Base-by-base conservation (phyloP, 35 echinoderm and acorn worm species). In the Ptychodera flava region DNA sequence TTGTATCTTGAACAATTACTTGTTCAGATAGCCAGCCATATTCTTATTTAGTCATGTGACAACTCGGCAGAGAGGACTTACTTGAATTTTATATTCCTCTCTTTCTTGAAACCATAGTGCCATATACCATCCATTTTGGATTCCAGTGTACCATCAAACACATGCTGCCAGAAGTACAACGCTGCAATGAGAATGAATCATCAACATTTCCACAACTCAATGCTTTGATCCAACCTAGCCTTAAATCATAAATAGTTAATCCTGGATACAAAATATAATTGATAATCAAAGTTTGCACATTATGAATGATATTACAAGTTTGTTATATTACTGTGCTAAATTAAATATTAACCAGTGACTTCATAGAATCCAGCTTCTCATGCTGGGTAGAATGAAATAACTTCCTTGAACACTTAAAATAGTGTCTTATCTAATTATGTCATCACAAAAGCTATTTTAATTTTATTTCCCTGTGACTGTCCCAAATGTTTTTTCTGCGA, bases 81-180 rank as follows among this genome's bases (percentile, higher is more conserved):
- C 94, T 79, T 84, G 33, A 96, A 85, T 79, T 84, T 76, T 27
- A 92, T 87, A 36, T 90, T 85, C 15, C 81, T 77, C 77, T 86
- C 32, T 33, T 33, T 90, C 45, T 86, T 32, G 32, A 84, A 33
- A 30, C 88, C 94, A 94, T 89, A 94, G 77, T 36, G 86, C 89
- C 85, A 94, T 35, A 88, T 53, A 27, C 82, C 94, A 36, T 83
- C 82, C 27, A 86, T 28, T 76, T 86, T 83, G 32, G 88, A 31
- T 78, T 91, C 91, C 52, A 89, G 35, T 27, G 77, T 35, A 28
- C 88, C 91, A 34, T 86, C 86, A 37, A 97, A 77, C 31, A 97
- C 85, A 90, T 93, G 94, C 77, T 93, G 83, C 94, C 94, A 97
- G 27, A 91, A 93, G 33, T 91, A 97, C 78, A 87, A 77, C 29